Percentiles rank a stretch among this genome's conserved stretches.
Conservation (phyloP, 2,113 vertebrate species). For the Hyperopisus bebe region DNA sequence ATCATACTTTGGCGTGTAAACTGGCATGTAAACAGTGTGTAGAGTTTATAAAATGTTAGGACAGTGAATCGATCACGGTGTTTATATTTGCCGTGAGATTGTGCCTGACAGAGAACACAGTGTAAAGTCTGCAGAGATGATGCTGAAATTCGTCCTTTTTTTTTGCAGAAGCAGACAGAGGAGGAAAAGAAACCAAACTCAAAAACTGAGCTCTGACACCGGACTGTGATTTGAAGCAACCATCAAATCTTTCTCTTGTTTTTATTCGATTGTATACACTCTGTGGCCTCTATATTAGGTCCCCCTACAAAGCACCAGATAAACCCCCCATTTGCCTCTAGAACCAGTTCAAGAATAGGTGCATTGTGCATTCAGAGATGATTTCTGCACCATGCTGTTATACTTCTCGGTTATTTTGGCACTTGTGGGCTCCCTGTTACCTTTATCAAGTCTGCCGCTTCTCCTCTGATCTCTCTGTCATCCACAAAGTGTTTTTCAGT, state of each 20-base stretch:
- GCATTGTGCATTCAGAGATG: not conserved
- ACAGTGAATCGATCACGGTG: not conserved
- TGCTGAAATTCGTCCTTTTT: not conserved
- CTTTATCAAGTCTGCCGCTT: not conserved
- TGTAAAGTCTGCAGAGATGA: not conserved
- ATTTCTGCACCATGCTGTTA: not conserved
- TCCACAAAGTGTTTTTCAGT: not conserved
- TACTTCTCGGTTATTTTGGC: not conserved
- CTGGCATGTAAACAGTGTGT: not conserved
- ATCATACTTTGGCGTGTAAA: not conserved
- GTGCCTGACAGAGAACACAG: not conserved
- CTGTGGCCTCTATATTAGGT: not conserved
- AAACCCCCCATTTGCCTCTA: not conserved
- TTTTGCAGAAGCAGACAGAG: constrained; percentile 51
- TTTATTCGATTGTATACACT: not conserved
- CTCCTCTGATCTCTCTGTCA: not conserved
- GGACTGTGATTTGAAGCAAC: constrained; percentile 16
- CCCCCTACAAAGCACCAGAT: not conserved
- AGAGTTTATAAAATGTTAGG: not conserved
- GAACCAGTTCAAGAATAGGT: not conserved
- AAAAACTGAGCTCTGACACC: constrained; percentile 57
- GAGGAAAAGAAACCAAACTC: constrained; percentile 27
- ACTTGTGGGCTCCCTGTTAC: not conserved
- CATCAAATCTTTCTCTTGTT: not conserved
- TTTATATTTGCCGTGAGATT: no score